These are phyloP conservation scores for Sitobion miscanthi DNA, from an alignment of 1,140 invertebrate genomes.

Conservation along the genomic window DNA sequence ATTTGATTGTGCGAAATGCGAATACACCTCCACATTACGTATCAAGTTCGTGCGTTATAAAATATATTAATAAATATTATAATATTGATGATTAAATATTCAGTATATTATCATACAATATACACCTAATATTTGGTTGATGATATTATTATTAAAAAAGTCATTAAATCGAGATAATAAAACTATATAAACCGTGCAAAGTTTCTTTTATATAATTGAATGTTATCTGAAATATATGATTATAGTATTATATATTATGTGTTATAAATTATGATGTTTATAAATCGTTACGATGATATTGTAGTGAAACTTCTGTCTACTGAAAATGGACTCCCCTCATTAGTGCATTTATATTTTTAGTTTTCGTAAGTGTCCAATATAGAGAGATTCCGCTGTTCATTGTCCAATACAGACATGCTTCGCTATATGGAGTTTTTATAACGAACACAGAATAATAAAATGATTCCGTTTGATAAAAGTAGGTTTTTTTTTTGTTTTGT, in stretches of 20 bases:
- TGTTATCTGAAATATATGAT: no score
- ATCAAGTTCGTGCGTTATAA: neutral
- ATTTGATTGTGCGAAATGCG: neutral
- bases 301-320: neutral
- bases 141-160: neutral
- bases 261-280: neutral
- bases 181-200: neutral
- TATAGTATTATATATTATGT: no score
- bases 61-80: neutral
- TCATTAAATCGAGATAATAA: neutral
- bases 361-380: neutral
- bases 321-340: neutral
- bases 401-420: no score
- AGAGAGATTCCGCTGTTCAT: neutral
- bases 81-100: neutral
- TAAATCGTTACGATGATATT: neutral
- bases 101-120: neutral
- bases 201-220: neutral
- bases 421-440: no score
- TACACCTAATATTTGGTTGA: neutral
- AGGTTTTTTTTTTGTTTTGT: neutral
- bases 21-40: neutral
- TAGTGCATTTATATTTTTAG: neutral
- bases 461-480: neutral
- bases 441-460: neutral